Conservation (phyloP, 1,140 invertebrate species). For the Trichonephila clavipes region DNA sequence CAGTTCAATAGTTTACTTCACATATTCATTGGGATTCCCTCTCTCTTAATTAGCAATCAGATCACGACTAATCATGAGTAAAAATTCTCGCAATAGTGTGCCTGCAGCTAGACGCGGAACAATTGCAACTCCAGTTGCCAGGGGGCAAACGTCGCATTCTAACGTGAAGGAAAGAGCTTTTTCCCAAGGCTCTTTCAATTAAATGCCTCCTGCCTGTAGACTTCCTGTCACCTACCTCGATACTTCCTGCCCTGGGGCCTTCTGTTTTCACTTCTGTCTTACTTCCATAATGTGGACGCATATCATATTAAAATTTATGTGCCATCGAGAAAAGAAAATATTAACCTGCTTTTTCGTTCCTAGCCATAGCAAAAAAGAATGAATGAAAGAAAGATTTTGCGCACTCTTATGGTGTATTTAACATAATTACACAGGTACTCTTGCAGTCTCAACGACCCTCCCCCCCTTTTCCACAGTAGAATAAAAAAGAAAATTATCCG, state of each 20-base stretch:
- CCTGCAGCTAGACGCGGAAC: slow-evolving; percentile 18
- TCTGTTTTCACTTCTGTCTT: slow-evolving; percentile 59
- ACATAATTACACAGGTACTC: too few relatives aligned
- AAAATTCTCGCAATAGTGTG: slow-evolving; percentile 27
- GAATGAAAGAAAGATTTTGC: neutral
- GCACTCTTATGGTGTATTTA: neutral
- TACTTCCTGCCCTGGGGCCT: slow-evolving; percentile 59
- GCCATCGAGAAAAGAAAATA: neutral
- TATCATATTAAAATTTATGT: neutral
- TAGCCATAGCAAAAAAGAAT: neutral
- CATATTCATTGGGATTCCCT: neutral
- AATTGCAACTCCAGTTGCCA: slow-evolving; percentile 42
- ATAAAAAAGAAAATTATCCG: neutral
- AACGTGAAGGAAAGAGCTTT: slow-evolving; percentile 25
- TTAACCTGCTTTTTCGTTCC: neutral
- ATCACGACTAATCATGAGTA: neutral
- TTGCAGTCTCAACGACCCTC: neutral
- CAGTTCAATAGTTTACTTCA: neutral
- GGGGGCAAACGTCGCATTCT: slow-evolving; percentile 58
- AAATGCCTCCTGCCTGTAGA: slow-evolving; percentile 63
- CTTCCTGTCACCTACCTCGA: slow-evolving; percentile 72
- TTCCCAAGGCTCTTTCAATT: slow-evolving; percentile 71
- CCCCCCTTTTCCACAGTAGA: neutral
- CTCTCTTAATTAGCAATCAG: neutral
- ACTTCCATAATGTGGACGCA: neutral